phyloP scores from a whole-genome alignment of 2,113 vertebrate genomes.

The Coturnix japonica region DNA sequence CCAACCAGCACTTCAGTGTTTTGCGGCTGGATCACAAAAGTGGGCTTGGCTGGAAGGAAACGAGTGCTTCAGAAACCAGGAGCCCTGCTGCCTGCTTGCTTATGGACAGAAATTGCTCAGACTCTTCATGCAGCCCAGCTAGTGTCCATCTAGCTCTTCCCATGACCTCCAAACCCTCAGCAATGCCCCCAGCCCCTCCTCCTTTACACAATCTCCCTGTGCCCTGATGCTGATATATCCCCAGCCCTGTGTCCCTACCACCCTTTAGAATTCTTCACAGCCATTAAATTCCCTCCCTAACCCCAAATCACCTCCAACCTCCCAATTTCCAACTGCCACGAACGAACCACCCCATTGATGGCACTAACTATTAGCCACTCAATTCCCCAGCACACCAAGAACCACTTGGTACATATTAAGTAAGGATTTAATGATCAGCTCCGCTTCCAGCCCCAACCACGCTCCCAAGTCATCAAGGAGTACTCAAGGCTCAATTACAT shows the following conservation, averaged over 20 bases:
- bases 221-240: neutral
- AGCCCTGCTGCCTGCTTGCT: neutral
- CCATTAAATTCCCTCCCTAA: neutral
- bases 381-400: neutral
- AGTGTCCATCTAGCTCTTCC: neutral
- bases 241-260: rapidly evolving
- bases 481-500: slow-evolving; percentile 48
- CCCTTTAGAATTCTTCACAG: neutral
- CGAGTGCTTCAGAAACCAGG: neutral
- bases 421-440: neutral
- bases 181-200: neutral
- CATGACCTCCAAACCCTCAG: neutral
- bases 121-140: neutral
- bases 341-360: neutral
- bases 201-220: neutral
- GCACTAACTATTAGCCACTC: neutral
- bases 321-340: rapidly evolving
- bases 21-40: slow-evolving; percentile 92
- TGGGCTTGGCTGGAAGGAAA: slow-evolving; percentile 84
- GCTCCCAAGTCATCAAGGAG: rapidly evolving
- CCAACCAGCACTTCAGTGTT: slow-evolving; percentile 92
- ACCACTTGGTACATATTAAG: neutral
- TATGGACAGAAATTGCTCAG: neutral
- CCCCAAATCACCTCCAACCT: neutral
- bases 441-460: neutral